Conservation (phyloP, 2,888 invertebrate genomes). For the Scaptomyza tumidula region DNA sequence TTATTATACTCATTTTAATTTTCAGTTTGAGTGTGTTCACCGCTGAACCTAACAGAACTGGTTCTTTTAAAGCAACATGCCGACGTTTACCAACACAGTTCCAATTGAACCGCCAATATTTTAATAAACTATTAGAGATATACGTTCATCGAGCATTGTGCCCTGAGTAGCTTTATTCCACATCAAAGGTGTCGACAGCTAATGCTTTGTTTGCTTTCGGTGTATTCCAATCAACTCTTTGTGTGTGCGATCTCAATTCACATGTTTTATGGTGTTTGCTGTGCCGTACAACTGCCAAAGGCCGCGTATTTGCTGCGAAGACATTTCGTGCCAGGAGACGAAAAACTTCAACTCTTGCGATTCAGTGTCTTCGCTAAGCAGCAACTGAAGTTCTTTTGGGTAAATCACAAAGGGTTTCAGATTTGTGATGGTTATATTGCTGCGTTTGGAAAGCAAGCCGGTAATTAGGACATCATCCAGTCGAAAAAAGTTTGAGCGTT, state of each 20-base stretch:
- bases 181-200: too few relatives aligned
- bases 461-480: constrained; percentile 55
- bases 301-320: constrained; percentile 14
- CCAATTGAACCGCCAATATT: too few relatives aligned
- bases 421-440: constrained; percentile 39
- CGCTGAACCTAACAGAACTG: not conserved
- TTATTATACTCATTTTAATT: not conserved
- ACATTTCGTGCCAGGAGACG: constrained; percentile 34
- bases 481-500: constrained; percentile 29
- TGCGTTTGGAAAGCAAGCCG: constrained; percentile 41
- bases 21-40: not conserved
- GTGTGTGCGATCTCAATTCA: constrained; percentile 5
- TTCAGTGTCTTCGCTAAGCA: constrained; percentile 81
- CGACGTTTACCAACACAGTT: too few relatives aligned
- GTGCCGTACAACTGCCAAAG: constrained; percentile 36
- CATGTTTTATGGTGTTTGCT: not conserved
- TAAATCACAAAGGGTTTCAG: constrained; percentile 37
- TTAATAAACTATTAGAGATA: too few relatives aligned
- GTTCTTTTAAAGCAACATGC: not conserved
- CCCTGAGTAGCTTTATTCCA: too few relatives aligned
- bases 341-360: constrained; percentile 27
- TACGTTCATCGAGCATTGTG: too few relatives aligned
- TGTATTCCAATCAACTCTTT: not conserved
- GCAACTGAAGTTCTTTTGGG: constrained; percentile 3
- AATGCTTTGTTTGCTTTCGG: too few relatives aligned